These are phyloP conservation scores for Pycnonotus jocosus DNA, from an alignment of 2,113 vertebrate genomes.

Conservation along the genomic window DNA sequence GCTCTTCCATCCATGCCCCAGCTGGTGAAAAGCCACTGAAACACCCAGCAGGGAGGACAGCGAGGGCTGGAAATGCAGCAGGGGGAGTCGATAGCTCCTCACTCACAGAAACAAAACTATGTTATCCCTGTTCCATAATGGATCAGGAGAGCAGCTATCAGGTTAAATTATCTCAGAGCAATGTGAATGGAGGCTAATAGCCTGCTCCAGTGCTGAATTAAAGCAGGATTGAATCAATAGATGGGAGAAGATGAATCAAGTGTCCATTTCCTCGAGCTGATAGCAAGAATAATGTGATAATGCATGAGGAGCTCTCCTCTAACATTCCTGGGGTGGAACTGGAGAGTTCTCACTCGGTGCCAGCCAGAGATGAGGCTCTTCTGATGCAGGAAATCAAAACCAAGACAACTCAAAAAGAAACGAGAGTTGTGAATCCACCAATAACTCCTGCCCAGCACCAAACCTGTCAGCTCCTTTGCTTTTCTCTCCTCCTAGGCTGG, in stretches of 20 bases:
- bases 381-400: not conserved
- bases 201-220: slow-evolving; percentile 26
- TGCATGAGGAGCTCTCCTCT: not conserved
- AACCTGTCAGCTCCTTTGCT: not conserved
- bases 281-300: slow-evolving; percentile 7
- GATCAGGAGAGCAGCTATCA: slow-evolving; percentile 39
- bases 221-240: slow-evolving; percentile 40
- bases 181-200: slow-evolving; percentile 39
- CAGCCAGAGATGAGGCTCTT: not conserved
- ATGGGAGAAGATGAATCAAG: slow-evolving; percentile 37
- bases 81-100: slow-evolving; percentile 3
- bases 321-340: not conserved
- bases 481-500: not conserved
- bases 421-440: rapidly evolving
- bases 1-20: not conserved
- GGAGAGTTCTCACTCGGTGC: not conserved
- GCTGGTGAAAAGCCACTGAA: not conserved
- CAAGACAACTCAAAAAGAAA: not conserved
- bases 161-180: not conserved
- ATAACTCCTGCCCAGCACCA: not conserved
- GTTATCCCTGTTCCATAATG: not conserved
- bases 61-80: not conserved
- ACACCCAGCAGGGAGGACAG: not conserved
- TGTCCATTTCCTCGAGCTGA: slow-evolving; percentile 44
- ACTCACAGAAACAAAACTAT: slow-evolving; percentile 5